These are phyloP conservation scores for Drosophila sordidula DNA, from an alignment of 2,888 invertebrate species.

Conservation along the genomic window DNA sequence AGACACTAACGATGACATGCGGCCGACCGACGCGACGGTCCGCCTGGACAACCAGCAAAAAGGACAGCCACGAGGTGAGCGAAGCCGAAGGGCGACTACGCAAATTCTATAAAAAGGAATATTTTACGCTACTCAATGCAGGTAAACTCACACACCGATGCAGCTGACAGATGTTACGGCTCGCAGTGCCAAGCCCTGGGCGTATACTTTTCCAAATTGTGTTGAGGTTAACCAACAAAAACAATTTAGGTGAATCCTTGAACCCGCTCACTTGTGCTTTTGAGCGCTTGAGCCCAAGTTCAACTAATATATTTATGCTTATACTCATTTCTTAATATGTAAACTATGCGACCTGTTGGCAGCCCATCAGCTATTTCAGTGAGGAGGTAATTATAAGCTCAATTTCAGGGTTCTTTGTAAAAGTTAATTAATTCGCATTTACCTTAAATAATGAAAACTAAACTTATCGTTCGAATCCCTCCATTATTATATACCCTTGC, in stretches of 20 bases:
- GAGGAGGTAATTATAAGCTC: too few relatives aligned
- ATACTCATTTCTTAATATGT: neutral
- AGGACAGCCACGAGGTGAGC: constrained; percentile 67
- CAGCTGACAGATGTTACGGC: constrained; percentile 35
- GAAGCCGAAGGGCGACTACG: constrained; percentile 29
- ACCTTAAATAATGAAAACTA: too few relatives aligned
- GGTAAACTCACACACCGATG: constrained; percentile 30
- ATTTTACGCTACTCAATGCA: constrained; percentile 35
- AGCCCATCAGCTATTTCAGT: too few relatives aligned
- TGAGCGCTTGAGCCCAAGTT: neutral
- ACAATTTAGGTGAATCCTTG: neutral
- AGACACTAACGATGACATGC: constrained; percentile 78
- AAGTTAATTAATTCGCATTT: too few relatives aligned
- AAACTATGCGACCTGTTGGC: too few relatives aligned
- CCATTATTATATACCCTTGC: too few relatives aligned
- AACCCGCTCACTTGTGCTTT: neutral
- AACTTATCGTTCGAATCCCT: too few relatives aligned
- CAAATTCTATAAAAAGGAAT: constrained; percentile 52
- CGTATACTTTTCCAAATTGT: constrained; percentile 23
- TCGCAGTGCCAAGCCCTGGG: constrained; percentile 20
- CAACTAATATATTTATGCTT: neutral
- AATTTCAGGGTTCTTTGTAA: too few relatives aligned
- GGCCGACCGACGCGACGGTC: constrained; percentile 32
- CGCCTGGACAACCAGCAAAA: constrained; percentile 48
- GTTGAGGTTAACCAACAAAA: constrained; percentile 40